These are phyloP conservation scores for Sthenelais limicola DNA, from an alignment of 2,888 invertebrate genomes.

Conservation along the genomic window DNA sequence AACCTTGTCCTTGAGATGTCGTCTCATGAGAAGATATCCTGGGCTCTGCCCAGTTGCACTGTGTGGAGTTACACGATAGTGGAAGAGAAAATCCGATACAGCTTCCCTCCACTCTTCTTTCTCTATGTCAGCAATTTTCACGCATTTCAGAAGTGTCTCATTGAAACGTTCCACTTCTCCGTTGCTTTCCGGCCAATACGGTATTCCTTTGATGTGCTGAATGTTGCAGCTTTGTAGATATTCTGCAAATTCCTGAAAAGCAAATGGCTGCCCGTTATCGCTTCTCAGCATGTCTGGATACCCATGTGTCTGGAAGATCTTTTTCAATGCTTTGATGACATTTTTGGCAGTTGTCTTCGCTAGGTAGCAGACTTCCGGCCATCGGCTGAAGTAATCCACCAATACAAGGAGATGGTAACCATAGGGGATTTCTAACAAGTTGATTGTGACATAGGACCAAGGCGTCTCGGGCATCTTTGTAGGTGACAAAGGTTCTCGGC, in stretches of 20 bases:
- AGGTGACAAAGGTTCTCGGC: conserved; percentile 29
- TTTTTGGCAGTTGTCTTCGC: neutral
- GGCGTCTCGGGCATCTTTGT: conserved; percentile 29
- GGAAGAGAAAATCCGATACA: neutral
- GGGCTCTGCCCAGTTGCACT: conserved; percentile 5
- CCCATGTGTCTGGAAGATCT: conserved; percentile 24
- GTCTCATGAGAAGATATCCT: neutral
- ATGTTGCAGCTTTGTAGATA: neutral
- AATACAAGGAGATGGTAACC: conserved; percentile 32
- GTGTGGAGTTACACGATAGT: conserved; percentile 11
- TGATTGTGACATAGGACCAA: conserved; percentile 37
- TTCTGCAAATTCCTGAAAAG: neutral
- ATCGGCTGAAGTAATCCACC: conserved; percentile 38
- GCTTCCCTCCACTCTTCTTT: conserved; percentile 15
- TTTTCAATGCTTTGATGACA: conserved; percentile 14
- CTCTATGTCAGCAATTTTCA: conserved; percentile 1
- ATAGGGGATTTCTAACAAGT: conserved; percentile 13
- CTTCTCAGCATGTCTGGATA: conserved; percentile 16
- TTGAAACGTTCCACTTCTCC: conserved; percentile 38
- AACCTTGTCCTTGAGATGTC: conserved; percentile 6
- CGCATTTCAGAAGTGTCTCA: neutral
- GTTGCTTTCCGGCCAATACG: conserved; percentile 35
- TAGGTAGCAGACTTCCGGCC: conserved; percentile 26
- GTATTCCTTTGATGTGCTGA: conserved; percentile 2
- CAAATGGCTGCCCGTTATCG: conserved; percentile 43